Base-by-base conservation (phyloP, 2,888 invertebrate species). In the Schrankia costaestrigalis region DNA sequence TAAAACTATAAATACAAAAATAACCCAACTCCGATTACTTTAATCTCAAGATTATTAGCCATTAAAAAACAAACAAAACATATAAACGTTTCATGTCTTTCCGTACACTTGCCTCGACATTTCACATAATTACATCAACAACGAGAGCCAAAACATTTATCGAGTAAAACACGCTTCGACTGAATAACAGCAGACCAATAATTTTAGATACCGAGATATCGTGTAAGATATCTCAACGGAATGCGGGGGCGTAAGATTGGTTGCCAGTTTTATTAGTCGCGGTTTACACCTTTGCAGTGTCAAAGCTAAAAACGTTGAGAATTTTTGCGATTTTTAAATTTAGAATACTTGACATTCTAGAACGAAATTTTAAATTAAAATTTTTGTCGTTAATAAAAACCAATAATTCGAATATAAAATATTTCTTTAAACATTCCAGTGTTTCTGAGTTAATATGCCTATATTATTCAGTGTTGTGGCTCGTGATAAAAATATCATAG, bases 381-480 rank as follows among this genome's bases (percentile, higher is more conserved):
- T n/a, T n/a, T n/a, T n/a, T n/a, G n/a, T n/a, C n/a, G n/a, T n/a
- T n/a, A n/a, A n/a, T n/a, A n/a, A n/a, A n/a, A n/a, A n/a, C n/a
- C n/a, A n/a, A n/a, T n/a, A n/a, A n/a, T n/a, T n/a, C n/a, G n/a
- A n/a, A n/a, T n/a, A n/a, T n/a, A n/a, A n/a, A n/a, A n/a, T n/a
- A n/a, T n/a, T n/a, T n/a, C n/a, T n/a, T n/a, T n/a, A n/a, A n/a
- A n/a, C n/a, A n/a, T n/a, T n/a, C n/a, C n/a, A 7, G 17, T 17
- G 7, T 7, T 17, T 17, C 7, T 17, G 17, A 17, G 7, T 5
- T 13, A 71, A 46, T 62, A 98, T 98, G 97, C 96, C 97, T 10
- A 94, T 98, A 51, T 77, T 98, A 39, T 98, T 95, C 76, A 93
- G 95, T 73, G 95, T 96, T 2, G 92, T 98, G 43, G 92, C 96